Conservation (phyloP, 2,888 invertebrate species). For the Metopia argyrocephala region DNA sequence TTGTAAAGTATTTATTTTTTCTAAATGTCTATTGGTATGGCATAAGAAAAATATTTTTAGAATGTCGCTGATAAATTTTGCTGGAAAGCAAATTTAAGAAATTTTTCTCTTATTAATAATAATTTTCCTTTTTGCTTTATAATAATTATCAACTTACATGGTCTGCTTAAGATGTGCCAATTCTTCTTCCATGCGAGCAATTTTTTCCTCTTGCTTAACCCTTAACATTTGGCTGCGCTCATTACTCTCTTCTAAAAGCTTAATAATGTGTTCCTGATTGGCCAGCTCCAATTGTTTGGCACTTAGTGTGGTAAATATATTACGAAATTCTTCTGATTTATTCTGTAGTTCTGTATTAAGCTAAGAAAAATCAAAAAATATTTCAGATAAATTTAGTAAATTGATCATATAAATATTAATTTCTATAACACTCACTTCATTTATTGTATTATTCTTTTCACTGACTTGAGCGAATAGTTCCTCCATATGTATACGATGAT, state of each 20-base stretch:
- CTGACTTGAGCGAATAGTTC: conserved; percentile 70
- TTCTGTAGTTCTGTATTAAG: conserved; percentile 71
- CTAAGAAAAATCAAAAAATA: conserved; percentile 61
- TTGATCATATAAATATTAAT: neutral
- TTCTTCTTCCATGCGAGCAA: conserved; percentile 70
- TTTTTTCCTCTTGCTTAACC: conserved; percentile 74
- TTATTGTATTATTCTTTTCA: conserved; percentile 68
- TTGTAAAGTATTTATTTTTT: neutral
- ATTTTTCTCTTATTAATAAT: neutral
- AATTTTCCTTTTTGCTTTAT: neutral
- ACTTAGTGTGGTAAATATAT: conserved; percentile 70
- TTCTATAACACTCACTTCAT: conserved; percentile 62
- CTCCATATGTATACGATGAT: conserved; percentile 68
- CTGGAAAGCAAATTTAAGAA: conserved; percentile 56
- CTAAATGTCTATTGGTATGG: conserved; percentile 45
- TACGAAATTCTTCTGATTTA: conserved; percentile 72
- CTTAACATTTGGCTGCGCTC: conserved; percentile 69
- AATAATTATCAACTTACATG: conserved; percentile 71
- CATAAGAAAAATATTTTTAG: conserved; percentile 49
- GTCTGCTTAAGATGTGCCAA: conserved; percentile 70
- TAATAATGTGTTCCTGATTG: conserved; percentile 72
- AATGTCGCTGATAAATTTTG: conserved; percentile 63
- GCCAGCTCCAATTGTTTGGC: conserved; percentile 72
- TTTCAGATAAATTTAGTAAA: neutral
- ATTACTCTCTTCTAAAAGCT: conserved; percentile 73